These are phyloP conservation scores for Emydoidea blandingii DNA, from an alignment of 2,797 vertebrate species.

Conservation along the genomic window DNA sequence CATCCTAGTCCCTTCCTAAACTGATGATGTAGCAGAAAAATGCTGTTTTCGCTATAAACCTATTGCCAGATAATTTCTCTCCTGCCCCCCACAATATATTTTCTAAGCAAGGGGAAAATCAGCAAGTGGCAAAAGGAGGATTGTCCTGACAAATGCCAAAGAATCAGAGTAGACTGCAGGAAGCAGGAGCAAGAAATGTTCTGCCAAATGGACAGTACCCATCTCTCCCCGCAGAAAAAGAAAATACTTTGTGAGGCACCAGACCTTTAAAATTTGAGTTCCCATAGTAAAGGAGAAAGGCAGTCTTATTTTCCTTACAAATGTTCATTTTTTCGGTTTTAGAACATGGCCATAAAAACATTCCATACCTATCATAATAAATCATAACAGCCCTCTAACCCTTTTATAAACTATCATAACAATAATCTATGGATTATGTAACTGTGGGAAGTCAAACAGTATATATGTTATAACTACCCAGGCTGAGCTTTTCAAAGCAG, in stretches of 20 bases:
- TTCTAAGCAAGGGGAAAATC: neutral
- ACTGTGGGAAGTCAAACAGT: neutral
- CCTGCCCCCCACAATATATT: neutral
- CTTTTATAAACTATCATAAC: neutral
- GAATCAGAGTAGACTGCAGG: neutral
- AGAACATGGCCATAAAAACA: neutral
- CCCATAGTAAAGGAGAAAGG: neutral
- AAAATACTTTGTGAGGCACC: neutral
- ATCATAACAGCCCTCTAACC: neutral
- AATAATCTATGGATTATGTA: neutral
- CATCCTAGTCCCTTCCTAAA: neutral
- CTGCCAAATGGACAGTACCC: neutral
- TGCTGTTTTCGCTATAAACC: neutral
- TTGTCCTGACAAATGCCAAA: neutral
- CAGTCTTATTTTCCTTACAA: neutral
- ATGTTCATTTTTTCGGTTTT: neutral
- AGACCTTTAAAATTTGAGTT: neutral
- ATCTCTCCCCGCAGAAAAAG: too few species aligned
- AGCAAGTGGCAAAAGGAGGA: neutral
- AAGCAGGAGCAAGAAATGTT: neutral
- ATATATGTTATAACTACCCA: neutral
- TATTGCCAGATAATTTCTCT: neutral
- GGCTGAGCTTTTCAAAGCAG: neutral
- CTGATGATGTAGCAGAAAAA: neutral
- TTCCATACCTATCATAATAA: neutral